Evolutionary conservation across 1,140 invertebrate species (phyloP), one percentile per base, ranked within the genome.

Genomic region (Tenebrio molitor): DNA sequence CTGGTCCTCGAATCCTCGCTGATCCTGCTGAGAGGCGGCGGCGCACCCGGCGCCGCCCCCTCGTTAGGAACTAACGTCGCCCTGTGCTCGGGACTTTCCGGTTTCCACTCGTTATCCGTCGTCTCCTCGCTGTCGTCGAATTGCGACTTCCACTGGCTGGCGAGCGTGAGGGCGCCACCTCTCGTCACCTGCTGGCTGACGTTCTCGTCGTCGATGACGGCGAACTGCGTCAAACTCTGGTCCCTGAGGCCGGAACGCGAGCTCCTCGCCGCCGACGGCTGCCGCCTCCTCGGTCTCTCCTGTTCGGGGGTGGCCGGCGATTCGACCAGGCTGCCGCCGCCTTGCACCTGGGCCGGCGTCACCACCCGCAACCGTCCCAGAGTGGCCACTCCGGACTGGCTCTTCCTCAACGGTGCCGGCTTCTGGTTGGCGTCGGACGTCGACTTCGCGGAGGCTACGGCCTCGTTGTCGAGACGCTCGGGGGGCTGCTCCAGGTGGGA

Each of bases 41-140:
- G 83, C 21, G 78, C 74, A n/a, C 74, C 74, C 36, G 80, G 64
- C 44, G 81, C 69, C 14, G 80, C 74, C 29, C 81, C 81, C 68
- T 73, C 69, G 14, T 53, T 70, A 10, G 34, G 69, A 16, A 68
- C 41, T 72, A 62, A 41, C 62, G 58, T 75, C 4, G 81, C 83
- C 76, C 87, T 88, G 78, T 92, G 90, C 75, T 92, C 91, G 0
- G 91, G 91, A 80, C 90, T 91, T 71, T 96, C 94, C 63, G 91
- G 92, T 81, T 95, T 95, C 93, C 94, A 95, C 81, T 97, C 94
- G 81, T 96, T 95, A 82, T 97, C 95, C 0, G 93, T 95, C 6
- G 91, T 92, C 79, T 95, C 94, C 76, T 97, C 95, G 0, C 94
- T 96, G 81, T 97, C 95, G 80, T 97, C 95, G 80, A 97, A 97